These are phyloP conservation scores for Trachelus iudaicus DNA, from an alignment of 2,888 invertebrate genomes.

Conservation along the genomic window DNA sequence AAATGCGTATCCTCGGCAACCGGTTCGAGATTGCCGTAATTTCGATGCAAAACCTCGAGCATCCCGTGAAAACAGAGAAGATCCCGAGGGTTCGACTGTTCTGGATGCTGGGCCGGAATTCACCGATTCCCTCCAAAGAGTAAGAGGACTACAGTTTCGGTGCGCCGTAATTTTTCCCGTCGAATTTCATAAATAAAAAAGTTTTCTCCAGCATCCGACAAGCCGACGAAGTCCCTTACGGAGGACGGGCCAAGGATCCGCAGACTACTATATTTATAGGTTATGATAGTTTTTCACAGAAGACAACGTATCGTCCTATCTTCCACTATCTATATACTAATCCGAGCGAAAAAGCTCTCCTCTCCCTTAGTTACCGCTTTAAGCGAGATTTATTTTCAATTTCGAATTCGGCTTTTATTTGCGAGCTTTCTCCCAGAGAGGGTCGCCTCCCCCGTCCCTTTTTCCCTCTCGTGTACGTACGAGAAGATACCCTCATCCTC, in stretches of 20 bases:
- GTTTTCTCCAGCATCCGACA: slow-evolving; percentile 22
- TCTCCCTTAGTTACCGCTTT: slow-evolving; percentile 4
- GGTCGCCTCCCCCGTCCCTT: background rate
- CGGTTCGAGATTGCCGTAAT: slow-evolving; percentile 1
- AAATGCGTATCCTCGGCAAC: background rate
- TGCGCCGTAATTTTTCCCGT: slow-evolving; percentile 26
- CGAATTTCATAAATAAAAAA: slow-evolving; percentile 43
- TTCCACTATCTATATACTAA: background rate
- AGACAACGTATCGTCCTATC: slow-evolving; percentile 30
- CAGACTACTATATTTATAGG: slow-evolving; percentile 27
- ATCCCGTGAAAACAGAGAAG: slow-evolving; percentile 20
- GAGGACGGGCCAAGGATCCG: slow-evolving; percentile 13
- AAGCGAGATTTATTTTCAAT: slow-evolving; percentile 43
- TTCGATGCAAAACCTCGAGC: slow-evolving; percentile 4
- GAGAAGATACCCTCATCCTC: background rate
- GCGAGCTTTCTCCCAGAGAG: slow-evolving; percentile 1
- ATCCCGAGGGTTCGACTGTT: slow-evolving; percentile 3
- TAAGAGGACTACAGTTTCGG: slow-evolving; percentile 10
- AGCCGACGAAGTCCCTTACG: slow-evolving; percentile 16
- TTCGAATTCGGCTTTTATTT: slow-evolving; percentile 39
- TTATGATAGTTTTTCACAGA: slow-evolving; percentile 36
- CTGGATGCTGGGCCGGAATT: background rate
- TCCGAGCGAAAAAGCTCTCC: background rate
- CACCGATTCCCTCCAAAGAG: background rate
- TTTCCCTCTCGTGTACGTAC: background rate